phyloP scores from a whole-genome alignment of 2,113 vertebrate genomes.

The Megatriorchis doriae region DNA sequence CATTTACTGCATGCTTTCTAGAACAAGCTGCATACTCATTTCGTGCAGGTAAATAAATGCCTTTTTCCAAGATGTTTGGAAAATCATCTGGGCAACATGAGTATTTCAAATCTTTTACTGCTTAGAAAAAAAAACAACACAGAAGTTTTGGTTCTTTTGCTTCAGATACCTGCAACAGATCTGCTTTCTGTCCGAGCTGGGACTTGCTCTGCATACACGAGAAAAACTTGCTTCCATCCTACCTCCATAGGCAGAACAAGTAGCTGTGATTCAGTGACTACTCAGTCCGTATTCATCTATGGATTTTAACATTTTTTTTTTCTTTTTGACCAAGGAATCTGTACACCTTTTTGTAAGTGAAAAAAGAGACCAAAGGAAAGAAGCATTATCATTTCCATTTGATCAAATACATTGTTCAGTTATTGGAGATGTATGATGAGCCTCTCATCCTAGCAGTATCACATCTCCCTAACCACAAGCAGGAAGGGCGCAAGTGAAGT shows the following conservation, averaged over 20 bases:
- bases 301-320: not conserved
- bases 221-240: not conserved
- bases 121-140: not conserved
- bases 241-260: not conserved
- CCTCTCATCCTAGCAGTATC: not conserved
- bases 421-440: not conserved
- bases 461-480: not conserved
- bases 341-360: not conserved
- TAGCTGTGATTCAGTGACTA: not conserved
- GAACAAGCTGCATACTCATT: not conserved
- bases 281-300: fast-evolving
- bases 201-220: not conserved
- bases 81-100: not conserved
- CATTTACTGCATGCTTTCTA: not conserved
- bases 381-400: not conserved
- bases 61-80: not conserved
- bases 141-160: not conserved
- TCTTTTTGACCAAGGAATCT: not conserved
- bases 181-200: not conserved
- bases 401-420: not conserved
- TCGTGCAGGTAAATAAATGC: not conserved
- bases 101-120: not conserved
- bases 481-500: not conserved
- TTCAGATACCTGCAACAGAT: not conserved
- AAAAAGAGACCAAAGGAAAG: not conserved